Base-by-base conservation (phyloP, 2,113 vertebrate species). In the Neoarius graeffei region DNA sequence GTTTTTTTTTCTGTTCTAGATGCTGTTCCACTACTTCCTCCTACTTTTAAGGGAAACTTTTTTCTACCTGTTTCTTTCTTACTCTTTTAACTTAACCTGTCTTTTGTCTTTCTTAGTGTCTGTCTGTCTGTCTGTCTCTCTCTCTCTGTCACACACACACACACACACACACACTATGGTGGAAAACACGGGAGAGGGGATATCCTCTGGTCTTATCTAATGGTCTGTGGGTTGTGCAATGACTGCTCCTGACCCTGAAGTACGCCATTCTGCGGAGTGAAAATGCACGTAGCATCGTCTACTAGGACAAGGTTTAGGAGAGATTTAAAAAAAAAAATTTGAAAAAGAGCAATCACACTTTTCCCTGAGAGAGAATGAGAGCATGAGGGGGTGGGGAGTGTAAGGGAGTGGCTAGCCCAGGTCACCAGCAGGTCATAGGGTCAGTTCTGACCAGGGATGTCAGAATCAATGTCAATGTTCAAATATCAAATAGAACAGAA, bases 191-290 rank as follows among this genome's bases (percentile, higher is more conserved):
- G n/a, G 87, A 76, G 54, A 90, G 74, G 89, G 92, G 89, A 91
- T 89, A 88, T 91, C 92, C 92, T 90, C 88, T 88, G 84, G 85
- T 85, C 90, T 90, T 91, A 90, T 91, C 85, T 91, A 66, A 48
- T 67, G 81, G 66, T 64, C 81, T 88, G 62, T 50, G 90, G 71
- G 85, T 89, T 88, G 88, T 87, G 60, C 85, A 90, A 87, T 50
- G 83, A 83, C 87, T 81, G 87, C 83, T 82, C 74, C 62, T 59
- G 84, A 91, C 90, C 89, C 90, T 83, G 87, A 86, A 90, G 88
- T 80, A 83, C 85, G 27, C 74, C 80, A 66, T 81, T 84, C 80
- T 35, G 85, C 85, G 89, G 83, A 88, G 91, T 90, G 80, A 73
- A 90, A 90, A 67, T 48, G 92, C 92, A 92, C 89, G 91, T 91